Percentiles rank a stretch among this genome's conserved stretches.
Conservation (phyloP, 2,888 invertebrate genomes). For the Chirona hameri region DNA sequence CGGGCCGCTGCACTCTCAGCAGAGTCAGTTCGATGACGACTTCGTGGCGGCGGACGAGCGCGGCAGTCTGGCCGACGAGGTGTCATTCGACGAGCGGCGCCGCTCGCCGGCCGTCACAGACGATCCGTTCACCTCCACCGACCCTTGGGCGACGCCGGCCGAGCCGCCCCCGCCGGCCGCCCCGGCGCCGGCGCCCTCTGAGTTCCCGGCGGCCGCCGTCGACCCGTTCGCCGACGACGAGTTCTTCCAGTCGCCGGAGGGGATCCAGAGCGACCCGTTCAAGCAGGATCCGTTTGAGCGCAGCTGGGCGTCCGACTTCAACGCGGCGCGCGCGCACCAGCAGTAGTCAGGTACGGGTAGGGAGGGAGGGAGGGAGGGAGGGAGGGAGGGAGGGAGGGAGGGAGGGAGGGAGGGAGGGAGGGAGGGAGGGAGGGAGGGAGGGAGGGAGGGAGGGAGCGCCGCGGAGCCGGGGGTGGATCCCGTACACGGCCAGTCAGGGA, state of each 20-base stretch:
- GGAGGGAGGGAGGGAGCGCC: no score
- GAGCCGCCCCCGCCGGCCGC: not conserved
- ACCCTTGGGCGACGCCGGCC: not conserved
- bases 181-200: not conserved
- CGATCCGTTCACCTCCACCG: not conserved
- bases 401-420: no score
- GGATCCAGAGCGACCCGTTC: not conserved
- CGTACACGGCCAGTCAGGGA: no score
- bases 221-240: constrained; percentile 28
- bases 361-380: not conserved
- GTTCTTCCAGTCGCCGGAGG: constrained; percentile 3
- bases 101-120: not conserved
- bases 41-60: not conserved
- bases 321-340: not conserved
- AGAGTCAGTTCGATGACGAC: constrained; percentile 6
- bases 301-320: constrained; percentile 24
- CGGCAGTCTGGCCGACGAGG: constrained; percentile 24
- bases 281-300: not conserved
- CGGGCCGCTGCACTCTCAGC: not conserved
- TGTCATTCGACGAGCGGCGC: constrained; percentile 9
- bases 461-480: no score
- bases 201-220: not conserved
- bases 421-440: no score
- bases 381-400: not conserved
- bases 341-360: constrained; percentile 10